Conservation (phyloP, 2,888 invertebrate genomes). For the Cybosia mesomella region DNA sequence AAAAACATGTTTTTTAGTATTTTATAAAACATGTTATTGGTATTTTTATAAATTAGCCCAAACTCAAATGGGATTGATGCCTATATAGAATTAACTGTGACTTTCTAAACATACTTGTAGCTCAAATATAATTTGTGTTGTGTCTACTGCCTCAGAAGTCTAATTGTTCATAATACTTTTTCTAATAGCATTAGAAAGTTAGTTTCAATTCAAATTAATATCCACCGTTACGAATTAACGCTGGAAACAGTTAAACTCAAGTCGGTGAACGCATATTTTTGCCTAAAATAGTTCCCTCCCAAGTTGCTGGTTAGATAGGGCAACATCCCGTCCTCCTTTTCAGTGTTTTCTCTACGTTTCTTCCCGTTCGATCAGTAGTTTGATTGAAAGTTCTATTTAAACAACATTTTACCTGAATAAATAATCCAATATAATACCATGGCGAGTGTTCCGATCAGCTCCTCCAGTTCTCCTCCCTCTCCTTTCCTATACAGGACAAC, state of each 20-base stretch:
- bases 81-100: too few relatives aligned
- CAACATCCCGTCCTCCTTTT: not conserved
- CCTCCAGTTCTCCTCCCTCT: too few relatives aligned
- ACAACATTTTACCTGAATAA: not conserved
- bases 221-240: conserved; percentile 2
- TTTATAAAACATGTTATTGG: too few relatives aligned
- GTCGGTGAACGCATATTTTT: conserved; percentile 14
- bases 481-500: too few relatives aligned
- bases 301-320: not conserved
- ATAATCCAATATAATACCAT: not conserved
- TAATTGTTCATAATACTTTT: not conserved
- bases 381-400: not conserved
- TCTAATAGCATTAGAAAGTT: not conserved
- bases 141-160: not conserved
- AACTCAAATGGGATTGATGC: too few relatives aligned
- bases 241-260: conserved; percentile 21
- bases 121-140: not conserved
- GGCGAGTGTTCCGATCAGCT: too few relatives aligned
- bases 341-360: not conserved
- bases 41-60: too few relatives aligned
- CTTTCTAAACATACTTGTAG: too few relatives aligned
- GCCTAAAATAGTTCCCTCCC: conserved; percentile 14
- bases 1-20: too few relatives aligned
- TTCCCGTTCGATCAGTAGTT: not conserved
- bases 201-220: conserved; percentile 3